Conservation (phyloP, 2,888 invertebrate genomes). For the Timandra comae region DNA sequence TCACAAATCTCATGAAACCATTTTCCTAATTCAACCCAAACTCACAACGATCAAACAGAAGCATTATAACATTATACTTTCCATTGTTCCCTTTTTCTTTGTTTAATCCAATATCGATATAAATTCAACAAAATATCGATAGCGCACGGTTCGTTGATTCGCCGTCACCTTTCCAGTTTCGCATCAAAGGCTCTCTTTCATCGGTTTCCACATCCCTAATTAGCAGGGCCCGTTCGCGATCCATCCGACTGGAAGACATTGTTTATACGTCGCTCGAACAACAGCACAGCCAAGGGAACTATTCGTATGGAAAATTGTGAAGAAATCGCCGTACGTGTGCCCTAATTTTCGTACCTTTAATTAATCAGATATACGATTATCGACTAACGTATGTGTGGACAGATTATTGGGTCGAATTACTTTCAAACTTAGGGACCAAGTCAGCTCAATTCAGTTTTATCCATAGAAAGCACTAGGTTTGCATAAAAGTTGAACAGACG, state of each 20-base stretch:
- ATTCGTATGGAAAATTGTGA: conserved; percentile 71
- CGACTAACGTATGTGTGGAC: too few relatives aligned
- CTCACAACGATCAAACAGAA: too few relatives aligned
- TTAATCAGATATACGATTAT: too few relatives aligned
- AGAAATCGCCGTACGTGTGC: conserved; percentile 48
- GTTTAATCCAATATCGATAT: conserved; percentile 8
- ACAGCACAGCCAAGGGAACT: conserved; percentile 37
- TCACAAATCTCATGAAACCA: too few relatives aligned
- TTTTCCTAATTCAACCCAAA: too few relatives aligned
- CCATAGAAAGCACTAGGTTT: too few relatives aligned
- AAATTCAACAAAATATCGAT: conserved; percentile 27
- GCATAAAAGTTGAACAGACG: too few relatives aligned
- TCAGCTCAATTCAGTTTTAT: too few relatives aligned
- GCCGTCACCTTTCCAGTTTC: conserved; percentile 64
- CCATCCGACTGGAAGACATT: conserved; percentile 67
- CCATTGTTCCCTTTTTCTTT: too few relatives aligned
- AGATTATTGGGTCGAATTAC: too few relatives aligned
- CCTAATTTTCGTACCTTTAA: conserved; percentile 22
- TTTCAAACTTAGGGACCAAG: too few relatives aligned
- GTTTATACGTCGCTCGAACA: conserved; percentile 69
- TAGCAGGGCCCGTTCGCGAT: conserved; percentile 59
- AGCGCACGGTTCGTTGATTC: conserved; percentile 36
- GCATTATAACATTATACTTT: too few relatives aligned
- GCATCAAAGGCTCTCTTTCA: conserved; percentile 67
- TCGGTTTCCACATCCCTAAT: conserved; percentile 67